Conservation (phyloP, 2,888 invertebrate species). For the Eustalomyia histrio region DNA sequence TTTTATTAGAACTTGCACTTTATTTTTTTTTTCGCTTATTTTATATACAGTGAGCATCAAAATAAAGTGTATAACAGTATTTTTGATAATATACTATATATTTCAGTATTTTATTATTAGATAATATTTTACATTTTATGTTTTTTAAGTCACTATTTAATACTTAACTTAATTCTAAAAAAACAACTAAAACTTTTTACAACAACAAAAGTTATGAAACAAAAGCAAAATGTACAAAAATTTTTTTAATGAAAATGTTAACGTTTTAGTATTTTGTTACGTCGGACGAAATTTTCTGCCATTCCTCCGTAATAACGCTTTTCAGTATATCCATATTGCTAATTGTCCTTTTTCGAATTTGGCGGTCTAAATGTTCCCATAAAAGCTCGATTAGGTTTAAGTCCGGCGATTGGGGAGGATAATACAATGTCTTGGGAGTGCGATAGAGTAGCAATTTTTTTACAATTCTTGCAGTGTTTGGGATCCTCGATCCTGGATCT, state of each 20-base stretch:
- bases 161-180: too few species aligned
- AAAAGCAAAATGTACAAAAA: neutral
- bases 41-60: too few species aligned
- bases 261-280: conserved; percentile 12
- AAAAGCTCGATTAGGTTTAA: conserved; percentile 25
- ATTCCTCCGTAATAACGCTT: conserved; percentile 23
- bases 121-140: conserved; percentile 4
- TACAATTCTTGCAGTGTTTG: neutral
- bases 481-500: neutral
- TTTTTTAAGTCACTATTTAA: conserved; percentile 2
- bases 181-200: neutral
- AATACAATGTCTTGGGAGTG: conserved; percentile 5
- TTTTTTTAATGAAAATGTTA: neutral
- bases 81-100: too few species aligned
- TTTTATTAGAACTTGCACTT: too few species aligned
- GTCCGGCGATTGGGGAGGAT: conserved; percentile 33
- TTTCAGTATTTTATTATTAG: conserved; percentile 9
- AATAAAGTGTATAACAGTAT: too few species aligned
- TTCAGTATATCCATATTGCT: conserved; percentile 18
- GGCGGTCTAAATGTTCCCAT: conserved; percentile 9
- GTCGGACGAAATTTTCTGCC: conserved; percentile 19
- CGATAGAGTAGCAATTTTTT: conserved; percentile 18
- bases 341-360: conserved; percentile 23
- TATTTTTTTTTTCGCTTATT: too few species aligned
- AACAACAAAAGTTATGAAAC: conserved; percentile 6